Conservation (phyloP, 2,797 vertebrate genomes). For the Acanthis flammea region DNA sequence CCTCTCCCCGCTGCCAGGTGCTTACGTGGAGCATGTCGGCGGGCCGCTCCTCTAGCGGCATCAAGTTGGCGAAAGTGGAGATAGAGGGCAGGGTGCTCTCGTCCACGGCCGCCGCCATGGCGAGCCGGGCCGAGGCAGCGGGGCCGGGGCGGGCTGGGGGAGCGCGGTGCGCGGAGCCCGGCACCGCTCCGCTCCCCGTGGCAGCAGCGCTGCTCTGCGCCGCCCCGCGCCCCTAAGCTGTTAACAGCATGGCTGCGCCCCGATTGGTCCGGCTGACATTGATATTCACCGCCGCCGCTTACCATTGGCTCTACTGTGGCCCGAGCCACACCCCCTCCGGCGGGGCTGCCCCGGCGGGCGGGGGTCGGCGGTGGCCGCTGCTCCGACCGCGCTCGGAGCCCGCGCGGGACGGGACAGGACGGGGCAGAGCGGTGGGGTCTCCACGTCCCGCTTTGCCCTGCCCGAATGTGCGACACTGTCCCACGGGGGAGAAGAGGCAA, state of each 20-base stretch:
- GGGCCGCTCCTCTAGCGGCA: slow-evolving; percentile 72
- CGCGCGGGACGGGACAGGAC: not conserved
- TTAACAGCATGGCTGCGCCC: slow-evolving; percentile 48
- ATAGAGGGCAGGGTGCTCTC: slow-evolving; percentile 76
- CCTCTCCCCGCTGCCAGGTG: not conserved
- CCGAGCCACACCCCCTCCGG: not conserved
- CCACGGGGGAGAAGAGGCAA: too few relatives aligned
- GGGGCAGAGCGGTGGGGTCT: accelerated
- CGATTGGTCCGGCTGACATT: not conserved
- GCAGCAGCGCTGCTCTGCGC: slow-evolving; percentile 28
- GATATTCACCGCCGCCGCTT: not conserved
- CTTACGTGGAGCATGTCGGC: slow-evolving; percentile 79
- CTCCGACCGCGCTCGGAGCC: not conserved
- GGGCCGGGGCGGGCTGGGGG: not conserved
- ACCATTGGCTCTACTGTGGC: accelerated
- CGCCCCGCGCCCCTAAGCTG: slow-evolving; percentile 40
- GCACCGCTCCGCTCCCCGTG: slow-evolving; percentile 38
- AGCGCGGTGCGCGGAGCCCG: not conserved
- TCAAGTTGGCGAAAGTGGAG: slow-evolving; percentile 69
- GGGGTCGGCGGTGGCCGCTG: not conserved
- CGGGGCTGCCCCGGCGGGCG: not conserved
- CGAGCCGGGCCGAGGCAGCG: not conserved
- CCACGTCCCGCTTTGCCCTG: accelerated
- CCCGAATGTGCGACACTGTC: too few relatives aligned
- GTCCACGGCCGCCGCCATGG: slow-evolving; percentile 78